A percentile compares a stretch with the other conserved stretches of the same genome.
Conservation (phyloP, 2,113 vertebrate species). For the Hypanus sabinus region DNA sequence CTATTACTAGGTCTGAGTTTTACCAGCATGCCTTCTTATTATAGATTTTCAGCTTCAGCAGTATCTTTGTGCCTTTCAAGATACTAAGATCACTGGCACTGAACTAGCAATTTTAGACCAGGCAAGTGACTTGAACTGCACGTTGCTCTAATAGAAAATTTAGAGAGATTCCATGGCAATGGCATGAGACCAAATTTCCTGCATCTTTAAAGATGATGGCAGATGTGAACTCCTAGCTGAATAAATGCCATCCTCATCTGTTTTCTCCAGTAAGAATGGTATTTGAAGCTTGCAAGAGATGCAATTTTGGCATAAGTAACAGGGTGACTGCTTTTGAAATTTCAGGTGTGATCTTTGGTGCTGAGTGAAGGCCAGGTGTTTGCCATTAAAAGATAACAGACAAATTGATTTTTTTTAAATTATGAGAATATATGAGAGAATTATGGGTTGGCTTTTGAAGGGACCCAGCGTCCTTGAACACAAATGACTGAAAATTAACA, state of each 20-base stretch:
- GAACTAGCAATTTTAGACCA: not conserved
- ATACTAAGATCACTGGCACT: too few relatives aligned
- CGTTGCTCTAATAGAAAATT: slow-evolving; percentile 62
- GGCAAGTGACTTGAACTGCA: slow-evolving; percentile 37
- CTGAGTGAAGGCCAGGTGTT: not conserved
- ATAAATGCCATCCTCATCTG: not conserved
- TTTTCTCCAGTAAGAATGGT: not conserved
- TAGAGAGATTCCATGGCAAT: not conserved
- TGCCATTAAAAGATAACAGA: not conserved
- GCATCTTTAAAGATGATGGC: not conserved
- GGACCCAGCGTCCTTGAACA: too few relatives aligned
- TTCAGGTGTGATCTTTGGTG: not conserved
- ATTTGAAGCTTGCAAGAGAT: not conserved
- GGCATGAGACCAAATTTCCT: not conserved
- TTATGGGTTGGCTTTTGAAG: too few relatives aligned
- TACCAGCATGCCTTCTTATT: too few relatives aligned
- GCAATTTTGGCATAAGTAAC: not conserved
- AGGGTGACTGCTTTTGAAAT: not conserved
- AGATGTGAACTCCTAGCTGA: not conserved
- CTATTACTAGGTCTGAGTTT: too few relatives aligned
- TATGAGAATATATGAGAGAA: too few relatives aligned
- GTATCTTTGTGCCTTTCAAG: too few relatives aligned
- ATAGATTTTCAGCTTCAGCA: too few relatives aligned
- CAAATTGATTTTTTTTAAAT: too few relatives aligned
- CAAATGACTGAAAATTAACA: too few relatives aligned